These are phyloP conservation scores for Burhinus oedicnemus DNA, from an alignment of 2,113 vertebrate species.

Conservation along the genomic window DNA sequence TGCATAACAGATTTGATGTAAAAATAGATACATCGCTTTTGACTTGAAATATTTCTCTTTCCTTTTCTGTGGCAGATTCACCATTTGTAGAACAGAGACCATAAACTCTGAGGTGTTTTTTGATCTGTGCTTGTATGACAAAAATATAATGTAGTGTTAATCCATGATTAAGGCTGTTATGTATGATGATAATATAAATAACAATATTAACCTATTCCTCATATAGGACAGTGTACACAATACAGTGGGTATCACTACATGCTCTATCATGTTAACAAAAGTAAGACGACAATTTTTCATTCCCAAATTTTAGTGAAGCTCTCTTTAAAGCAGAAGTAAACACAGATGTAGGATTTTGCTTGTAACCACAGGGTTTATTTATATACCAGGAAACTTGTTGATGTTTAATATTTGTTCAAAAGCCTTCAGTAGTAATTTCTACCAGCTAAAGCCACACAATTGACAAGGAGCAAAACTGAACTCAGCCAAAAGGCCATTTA, in stretches of 20 bases:
- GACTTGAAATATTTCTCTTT: neutral
- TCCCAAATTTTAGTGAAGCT: neutral
- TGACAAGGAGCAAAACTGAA: neutral
- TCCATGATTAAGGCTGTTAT: neutral
- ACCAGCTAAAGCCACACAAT: neutral
- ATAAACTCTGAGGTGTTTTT: neutral
- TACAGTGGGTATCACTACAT: neutral
- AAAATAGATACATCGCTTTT: neutral
- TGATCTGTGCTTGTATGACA: neutral
- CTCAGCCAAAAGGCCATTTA: slow-evolving; percentile 13
- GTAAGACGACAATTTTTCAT: neutral
- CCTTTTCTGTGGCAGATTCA: neutral
- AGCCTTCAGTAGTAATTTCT: slow-evolving; percentile 4
- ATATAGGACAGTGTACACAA: neutral
- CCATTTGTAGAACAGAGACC: neutral
- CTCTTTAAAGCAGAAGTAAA: slow-evolving; percentile 2
- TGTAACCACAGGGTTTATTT: neutral
- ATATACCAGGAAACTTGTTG: neutral
- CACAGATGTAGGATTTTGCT: neutral
- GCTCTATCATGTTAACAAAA: neutral
- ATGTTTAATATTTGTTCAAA: slow-evolving; percentile 28
- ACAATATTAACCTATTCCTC: neutral
- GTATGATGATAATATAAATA: neutral
- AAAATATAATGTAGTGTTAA: neutral
- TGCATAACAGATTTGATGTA: neutral